Evolutionary conservation across 2,888 invertebrate genomes (phyloP), one percentile per base, ranked within the genome.

Genomic region (Drepana falcataria): DNA sequence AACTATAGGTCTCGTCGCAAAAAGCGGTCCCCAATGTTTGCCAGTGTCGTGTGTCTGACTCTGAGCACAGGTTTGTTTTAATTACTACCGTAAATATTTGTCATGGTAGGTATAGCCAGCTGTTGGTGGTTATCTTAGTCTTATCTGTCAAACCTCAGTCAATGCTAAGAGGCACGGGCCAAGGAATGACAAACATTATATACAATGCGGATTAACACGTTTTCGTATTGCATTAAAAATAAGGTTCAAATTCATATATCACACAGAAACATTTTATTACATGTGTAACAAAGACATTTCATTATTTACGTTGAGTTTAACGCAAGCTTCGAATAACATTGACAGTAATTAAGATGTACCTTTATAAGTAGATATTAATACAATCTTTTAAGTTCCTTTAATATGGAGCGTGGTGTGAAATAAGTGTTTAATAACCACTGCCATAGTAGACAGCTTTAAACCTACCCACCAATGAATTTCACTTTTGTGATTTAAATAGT

Each of bases 141-240:
- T 89, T 91, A 90, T 90, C 90, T 90, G 90, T 88, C 90, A 90
- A 91, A 89, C 83, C 86, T 76, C 86, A 88, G 89, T 90, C 90
- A 88, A 89, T 89, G 87, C 83, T 86, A 73, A 68, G 77, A 74
- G 80, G 82, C 85, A 83, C 87, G 85, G 79, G 82, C 81, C 75
- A 76, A 62, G 71, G 63, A 67, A 73, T 65, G 60, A 66, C 68
- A 75, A 73, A 72, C 63, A 69, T 63, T 64, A 63, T 53, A 63
- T 55, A 52, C 58, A 58, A 60, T 52, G 55, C 52, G 49, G 54
- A 51, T 58, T 60, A 63, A 66, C 64, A 67, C 59, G 55, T 60
- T 61, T 60, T 55, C 40, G 3, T 51, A 51, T 51, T 35, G 7
- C 51, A 33, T 51, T 33, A 34, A 35, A 21, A 51, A 9, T 7